A percentile compares a stretch with the other conserved stretches of the same genome.
phyloP scores from a whole-genome alignment of 2,113 vertebrate genomes.

The Gambusia affinis region DNA sequence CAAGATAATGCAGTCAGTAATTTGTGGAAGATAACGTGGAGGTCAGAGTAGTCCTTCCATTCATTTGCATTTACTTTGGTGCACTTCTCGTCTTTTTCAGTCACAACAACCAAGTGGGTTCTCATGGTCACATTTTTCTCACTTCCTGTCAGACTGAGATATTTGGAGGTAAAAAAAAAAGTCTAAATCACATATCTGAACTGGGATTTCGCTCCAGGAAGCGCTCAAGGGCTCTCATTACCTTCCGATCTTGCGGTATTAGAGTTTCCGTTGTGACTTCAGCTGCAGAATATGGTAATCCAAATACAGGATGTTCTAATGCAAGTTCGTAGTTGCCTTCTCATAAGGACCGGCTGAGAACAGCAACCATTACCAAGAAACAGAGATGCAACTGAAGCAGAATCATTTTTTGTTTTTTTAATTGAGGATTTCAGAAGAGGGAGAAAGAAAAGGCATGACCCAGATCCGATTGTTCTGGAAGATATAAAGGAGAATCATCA shows the following conservation, averaged over 20 bases:
- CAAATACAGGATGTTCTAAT: background rate
- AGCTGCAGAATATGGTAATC: background rate
- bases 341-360: background rate
- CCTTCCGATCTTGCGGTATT: background rate
- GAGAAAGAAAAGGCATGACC: too few species aligned
- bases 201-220: constrained; percentile 19
- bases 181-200: constrained; percentile 23
- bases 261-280: background rate
- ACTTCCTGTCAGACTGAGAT: constrained; percentile 55
- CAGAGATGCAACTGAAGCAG: too few species aligned
- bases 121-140: constrained; percentile 26
- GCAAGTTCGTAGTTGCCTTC: background rate
- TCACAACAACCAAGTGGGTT: constrained; percentile 43
- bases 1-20: constrained; percentile 62
- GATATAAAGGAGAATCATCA: too few species aligned
- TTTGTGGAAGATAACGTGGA: constrained; percentile 58
- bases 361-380: background rate
- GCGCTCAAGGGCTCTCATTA: constrained; percentile 5
- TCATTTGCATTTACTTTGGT: constrained; percentile 49
- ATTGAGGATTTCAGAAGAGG: too few species aligned
- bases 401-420: too few species aligned
- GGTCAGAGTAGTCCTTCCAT: constrained; percentile 54
- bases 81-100: constrained; percentile 19
- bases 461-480: too few species aligned
- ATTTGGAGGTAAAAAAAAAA: background rate